Conservation (phyloP, 2,888 invertebrate genomes). For the Pachycephus smyrnensis region DNA sequence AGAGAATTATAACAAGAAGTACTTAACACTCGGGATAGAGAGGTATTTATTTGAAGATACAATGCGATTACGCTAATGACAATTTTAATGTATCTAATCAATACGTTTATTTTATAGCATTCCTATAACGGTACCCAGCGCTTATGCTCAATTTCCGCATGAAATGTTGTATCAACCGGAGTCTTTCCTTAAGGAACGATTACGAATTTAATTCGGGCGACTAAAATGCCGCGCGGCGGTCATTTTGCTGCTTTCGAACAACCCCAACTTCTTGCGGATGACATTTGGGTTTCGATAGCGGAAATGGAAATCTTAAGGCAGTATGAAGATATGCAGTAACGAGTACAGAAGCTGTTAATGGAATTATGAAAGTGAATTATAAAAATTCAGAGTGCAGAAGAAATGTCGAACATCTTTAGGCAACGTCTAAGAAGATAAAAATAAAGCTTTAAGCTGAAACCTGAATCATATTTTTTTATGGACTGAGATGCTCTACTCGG, state of each 20-base stretch:
- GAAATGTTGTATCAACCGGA: constrained; percentile 52
- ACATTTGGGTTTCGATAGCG: constrained; percentile 47
- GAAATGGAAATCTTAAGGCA: neutral
- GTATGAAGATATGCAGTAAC: neutral
- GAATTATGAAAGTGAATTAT: no score
- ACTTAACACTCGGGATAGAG: constrained; percentile 54
- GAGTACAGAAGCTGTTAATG: no score
- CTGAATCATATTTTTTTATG: neutral
- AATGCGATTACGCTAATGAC: neutral
- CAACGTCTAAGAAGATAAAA: neutral
- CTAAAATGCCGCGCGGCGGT: constrained; percentile 55
- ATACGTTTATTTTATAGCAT: constrained; percentile 29
- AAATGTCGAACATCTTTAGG: neutral
- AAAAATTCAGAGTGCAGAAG: neutral
- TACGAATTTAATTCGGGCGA: constrained; percentile 53
- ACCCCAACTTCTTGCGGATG: constrained; percentile 55
- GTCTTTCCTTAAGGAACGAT: constrained; percentile 50
- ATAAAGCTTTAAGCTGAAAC: neutral
- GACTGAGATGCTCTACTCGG: no score
- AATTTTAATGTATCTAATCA: neutral
- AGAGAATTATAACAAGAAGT: constrained; percentile 69
- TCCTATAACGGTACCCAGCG: constrained; percentile 50
- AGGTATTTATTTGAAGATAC: constrained; percentile 53
- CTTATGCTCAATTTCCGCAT: constrained; percentile 57
- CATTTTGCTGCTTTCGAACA: constrained; percentile 62